These are phyloP conservation scores for Bombus polaris DNA, from an alignment of 1,140 invertebrate genomes.

Conservation along the genomic window DNA sequence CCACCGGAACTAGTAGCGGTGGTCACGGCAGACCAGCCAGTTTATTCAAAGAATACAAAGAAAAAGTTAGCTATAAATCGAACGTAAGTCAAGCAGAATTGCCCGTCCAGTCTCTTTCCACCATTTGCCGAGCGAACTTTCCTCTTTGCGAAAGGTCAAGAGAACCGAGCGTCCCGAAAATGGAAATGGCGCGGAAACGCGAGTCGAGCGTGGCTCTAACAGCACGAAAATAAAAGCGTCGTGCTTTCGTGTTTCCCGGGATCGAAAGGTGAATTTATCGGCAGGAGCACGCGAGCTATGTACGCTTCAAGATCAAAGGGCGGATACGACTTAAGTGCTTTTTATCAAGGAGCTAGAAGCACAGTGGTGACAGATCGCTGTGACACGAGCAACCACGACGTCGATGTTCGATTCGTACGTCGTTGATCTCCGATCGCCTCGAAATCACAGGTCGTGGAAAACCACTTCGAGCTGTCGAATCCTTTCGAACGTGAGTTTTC, in stretches of 20 bases:
- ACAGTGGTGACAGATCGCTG: slow-evolving; percentile 50
- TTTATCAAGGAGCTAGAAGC: slow-evolving; percentile 58
- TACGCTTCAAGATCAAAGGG: slow-evolving; percentile 59
- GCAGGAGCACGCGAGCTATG: slow-evolving; percentile 55
- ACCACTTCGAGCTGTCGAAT: not conserved
- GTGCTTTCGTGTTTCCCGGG: not conserved
- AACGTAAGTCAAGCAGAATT: not conserved
- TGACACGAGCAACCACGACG: slow-evolving; percentile 10
- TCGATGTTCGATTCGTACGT: not conserved
- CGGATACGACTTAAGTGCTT: slow-evolving; percentile 66
- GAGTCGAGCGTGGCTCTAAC: not conserved
- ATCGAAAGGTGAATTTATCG: slow-evolving; percentile 61
- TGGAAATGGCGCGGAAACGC: not conserved
- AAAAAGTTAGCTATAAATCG: not conserved
- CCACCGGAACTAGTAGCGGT: no score
- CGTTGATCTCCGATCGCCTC: not conserved
- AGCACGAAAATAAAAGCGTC: not conserved
- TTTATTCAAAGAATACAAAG: not conserved
- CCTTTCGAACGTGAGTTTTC: not conserved
- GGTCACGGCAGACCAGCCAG: no score
- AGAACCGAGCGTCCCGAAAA: not conserved
- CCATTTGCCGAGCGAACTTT: not conserved
- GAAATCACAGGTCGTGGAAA: not conserved
- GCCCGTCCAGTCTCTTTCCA: not conserved
- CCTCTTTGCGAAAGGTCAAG: not conserved